These are phyloP conservation scores for Melanaphis sacchari DNA, from an alignment of 1,140 invertebrate species.

Conservation along the genomic window DNA sequence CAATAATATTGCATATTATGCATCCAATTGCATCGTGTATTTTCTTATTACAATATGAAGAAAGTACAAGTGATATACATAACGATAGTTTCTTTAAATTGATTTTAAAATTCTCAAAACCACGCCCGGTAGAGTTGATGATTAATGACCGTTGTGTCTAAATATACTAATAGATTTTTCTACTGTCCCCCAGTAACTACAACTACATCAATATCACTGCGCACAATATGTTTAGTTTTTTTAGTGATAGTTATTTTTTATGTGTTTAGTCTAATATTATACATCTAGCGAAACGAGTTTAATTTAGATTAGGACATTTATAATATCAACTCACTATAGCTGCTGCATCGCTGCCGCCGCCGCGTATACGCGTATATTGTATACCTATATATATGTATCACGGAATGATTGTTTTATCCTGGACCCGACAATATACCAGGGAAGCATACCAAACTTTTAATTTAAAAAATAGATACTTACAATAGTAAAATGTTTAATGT, in stretches of 20 bases:
- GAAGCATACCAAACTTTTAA: not conserved
- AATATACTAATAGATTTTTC: not conserved
- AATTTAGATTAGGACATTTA: not conserved
- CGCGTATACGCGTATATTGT: not conserved
- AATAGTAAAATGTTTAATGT: not conserved
- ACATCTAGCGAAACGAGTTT: not conserved
- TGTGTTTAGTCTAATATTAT: not conserved
- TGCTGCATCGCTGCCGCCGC: not conserved
- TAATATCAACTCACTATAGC: not conserved
- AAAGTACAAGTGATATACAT: too few relatives aligned
- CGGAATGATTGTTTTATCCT: not conserved
- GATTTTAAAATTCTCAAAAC: not conserved
- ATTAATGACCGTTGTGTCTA: not conserved
- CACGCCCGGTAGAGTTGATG: not conserved
- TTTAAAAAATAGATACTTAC: not conserved
- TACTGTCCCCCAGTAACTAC: not conserved
- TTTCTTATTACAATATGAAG: not conserved
- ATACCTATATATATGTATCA: not conserved
- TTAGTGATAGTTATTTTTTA: not conserved
- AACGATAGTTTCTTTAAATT: not conserved
- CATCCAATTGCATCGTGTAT: not conserved
- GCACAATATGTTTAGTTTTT: not conserved
- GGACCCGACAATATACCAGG: not conserved
- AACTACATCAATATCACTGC: not conserved
- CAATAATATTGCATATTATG: too few relatives aligned